These are phyloP conservation scores for Anadara kagoshimensis DNA, from an alignment of 1,140 invertebrate genomes.

Conservation along the genomic window DNA sequence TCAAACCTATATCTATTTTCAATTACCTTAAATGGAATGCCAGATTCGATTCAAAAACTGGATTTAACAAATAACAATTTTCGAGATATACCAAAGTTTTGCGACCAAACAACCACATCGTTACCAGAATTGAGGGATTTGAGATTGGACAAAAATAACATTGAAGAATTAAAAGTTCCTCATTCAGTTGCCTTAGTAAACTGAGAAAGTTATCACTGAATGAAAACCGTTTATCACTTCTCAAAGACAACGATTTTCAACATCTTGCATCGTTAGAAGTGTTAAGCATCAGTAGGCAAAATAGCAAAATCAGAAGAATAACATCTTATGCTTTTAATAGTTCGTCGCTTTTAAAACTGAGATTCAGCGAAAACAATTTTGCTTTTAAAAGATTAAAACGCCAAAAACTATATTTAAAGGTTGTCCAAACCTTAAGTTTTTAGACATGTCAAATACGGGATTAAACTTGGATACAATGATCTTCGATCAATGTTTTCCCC, in stretches of 20 bases:
- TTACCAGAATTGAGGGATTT: constrained; percentile 1
- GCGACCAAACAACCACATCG: not conserved
- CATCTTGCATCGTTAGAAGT: constrained; percentile 1
- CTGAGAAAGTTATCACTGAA: not conserved
- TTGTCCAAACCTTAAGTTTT: constrained; percentile 2
- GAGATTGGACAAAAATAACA: constrained; percentile 4
- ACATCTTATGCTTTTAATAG: constrained; percentile 5
- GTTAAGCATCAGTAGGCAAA: not conserved
- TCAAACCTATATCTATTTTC: not conserved
- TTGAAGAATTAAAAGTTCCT: not conserved
- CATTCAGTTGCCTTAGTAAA: constrained; percentile 1
- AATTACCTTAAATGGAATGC: not conserved
- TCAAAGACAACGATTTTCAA: not conserved
- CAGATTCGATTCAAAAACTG: not conserved
- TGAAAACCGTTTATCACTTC: constrained; percentile 4
- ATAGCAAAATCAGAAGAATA: not conserved
- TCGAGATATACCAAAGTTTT: not conserved
- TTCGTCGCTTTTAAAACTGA: not conserved
- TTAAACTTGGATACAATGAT: not conserved
- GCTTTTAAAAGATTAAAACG: not conserved
- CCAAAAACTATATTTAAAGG: not conserved
- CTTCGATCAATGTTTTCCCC: constrained; percentile 10
- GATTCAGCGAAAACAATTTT: constrained; percentile 1
- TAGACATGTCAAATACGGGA: constrained; percentile 12
- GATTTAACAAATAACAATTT: constrained; percentile 1